These are phyloP conservation scores for Acheta domesticus DNA, from an alignment of 2,888 invertebrate species.

Conservation along the genomic window DNA sequence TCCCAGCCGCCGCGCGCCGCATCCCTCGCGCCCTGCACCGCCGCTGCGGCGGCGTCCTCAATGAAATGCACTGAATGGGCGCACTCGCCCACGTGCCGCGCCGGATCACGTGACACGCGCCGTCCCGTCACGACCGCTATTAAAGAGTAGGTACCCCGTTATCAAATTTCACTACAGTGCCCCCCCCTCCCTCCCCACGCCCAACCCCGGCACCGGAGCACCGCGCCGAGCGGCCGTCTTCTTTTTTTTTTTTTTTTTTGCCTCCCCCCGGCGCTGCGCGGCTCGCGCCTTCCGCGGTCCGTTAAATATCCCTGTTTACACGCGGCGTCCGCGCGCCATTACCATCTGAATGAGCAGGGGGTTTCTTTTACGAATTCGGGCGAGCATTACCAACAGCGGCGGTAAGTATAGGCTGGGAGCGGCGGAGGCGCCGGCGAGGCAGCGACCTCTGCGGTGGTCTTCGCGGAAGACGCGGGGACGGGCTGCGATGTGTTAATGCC, in stretches of 20 bases:
- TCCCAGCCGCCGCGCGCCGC: too few relatives aligned
- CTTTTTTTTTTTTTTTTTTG: background rate
- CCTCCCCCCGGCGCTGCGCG: background rate
- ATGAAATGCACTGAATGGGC: background rate
- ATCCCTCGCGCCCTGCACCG: too few relatives aligned
- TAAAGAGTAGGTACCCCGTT: conserved; percentile 9
- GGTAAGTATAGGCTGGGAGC: background rate
- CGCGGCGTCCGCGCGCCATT: background rate
- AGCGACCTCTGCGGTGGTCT: too few relatives aligned
- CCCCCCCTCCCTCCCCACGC: background rate
- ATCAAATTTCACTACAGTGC: background rate
- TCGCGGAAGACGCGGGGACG: too few relatives aligned
- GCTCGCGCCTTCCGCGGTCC: background rate
- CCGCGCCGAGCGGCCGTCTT: background rate
- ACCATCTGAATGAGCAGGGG: background rate
- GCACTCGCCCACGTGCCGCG: background rate
- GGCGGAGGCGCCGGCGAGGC: background rate
- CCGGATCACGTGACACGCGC: background rate
- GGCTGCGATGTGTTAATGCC: too few relatives aligned
- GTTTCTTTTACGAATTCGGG: background rate
- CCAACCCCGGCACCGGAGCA: too few relatives aligned
- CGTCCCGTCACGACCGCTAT: conserved; percentile 18
- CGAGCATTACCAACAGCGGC: background rate
- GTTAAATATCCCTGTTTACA: conserved; percentile 1
- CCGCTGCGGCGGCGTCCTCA: background rate